Evolutionary conservation across 2,888 invertebrate species (phyloP), one percentile per base, ranked within the genome.

Genomic region (Pocota personata): DNA sequence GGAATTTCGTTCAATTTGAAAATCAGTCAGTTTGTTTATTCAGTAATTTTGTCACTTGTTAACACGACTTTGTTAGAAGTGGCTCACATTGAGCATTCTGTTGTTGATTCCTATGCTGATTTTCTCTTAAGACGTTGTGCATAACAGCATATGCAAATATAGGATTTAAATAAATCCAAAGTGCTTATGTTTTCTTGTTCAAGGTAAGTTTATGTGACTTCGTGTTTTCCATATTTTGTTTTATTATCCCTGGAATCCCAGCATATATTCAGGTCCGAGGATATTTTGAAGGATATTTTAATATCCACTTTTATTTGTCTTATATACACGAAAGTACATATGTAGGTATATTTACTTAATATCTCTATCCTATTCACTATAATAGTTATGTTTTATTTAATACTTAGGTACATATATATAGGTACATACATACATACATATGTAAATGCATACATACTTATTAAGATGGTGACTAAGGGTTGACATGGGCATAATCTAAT

Each of bases 11-110:
- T 75, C 64, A 64, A 14, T 66, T 75, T 37, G 67, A 80, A 80
- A 84, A 79, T 48, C 80, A 77, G 71, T 50, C 77, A 75, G 75
- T 69, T 76, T 82, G 64, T 79, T 84, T 75, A 19, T 55, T 76
- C 60, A 50, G 67, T 84, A 48, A 79, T 79, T 75, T 84, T 80
- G 80, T 80, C 80, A 80, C 75, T 83, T 84, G 84, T 84, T 84
- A 84, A 80, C 84, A 80, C 75, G 69, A 84, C 80, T 80, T 84
- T 84, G 84, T 84, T 84, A 69, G 62, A 79, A 84, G 75, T 84
- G 55, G 75, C 62, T 80, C 73, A 75, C 62, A 75, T 69, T 75
- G 48, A 75, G 48, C 12, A 69, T 58, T 75, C 43, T 72, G 67
- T 57, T 75, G 83, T 83, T 64, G 43, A 69, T 75, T 64, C 50